Percentiles rank a stretch among this genome's conserved stretches.
Evolutionary conservation across 2,113 vertebrate species (phyloP).

Genomic region (Dasyprocta punctata): DNA sequence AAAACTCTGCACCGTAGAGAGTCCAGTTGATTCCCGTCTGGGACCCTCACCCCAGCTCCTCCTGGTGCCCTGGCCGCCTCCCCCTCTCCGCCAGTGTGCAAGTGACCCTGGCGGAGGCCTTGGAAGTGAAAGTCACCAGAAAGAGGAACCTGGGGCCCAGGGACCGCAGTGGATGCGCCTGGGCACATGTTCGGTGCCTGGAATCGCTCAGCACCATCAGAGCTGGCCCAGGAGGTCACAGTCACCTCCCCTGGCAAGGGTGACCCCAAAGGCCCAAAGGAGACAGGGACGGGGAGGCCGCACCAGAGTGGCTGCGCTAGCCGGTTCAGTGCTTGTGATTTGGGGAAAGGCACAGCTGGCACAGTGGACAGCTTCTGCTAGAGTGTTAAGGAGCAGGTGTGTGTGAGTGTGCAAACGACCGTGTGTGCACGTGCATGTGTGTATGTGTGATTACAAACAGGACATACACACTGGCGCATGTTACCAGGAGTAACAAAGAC

Average conservation of each 20-base stretch:
- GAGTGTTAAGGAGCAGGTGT: not conserved
- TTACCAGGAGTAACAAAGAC: not conserved
- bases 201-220: not conserved
- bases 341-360: not conserved
- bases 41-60: not conserved
- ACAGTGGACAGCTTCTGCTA: not conserved
- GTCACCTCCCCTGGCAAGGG: not conserved
- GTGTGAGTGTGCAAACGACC: not conserved
- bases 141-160: not conserved
- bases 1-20: not conserved
- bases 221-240: not conserved
- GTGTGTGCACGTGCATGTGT: too few species aligned
- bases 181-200: not conserved
- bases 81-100: not conserved
- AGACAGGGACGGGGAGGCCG: not conserved
- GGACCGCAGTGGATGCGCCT: not conserved
- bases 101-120: not conserved
- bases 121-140: not conserved
- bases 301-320: too few species aligned
- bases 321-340: not conserved
- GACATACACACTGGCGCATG: not conserved
- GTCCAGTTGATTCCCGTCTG: not conserved
- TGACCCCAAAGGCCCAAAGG: not conserved
- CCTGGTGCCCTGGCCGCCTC: accelerated
- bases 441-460: not conserved